Percentiles rank a stretch among this genome's conserved stretches.
These are phyloP conservation scores for Pseudomyrmex gracilis DNA, from an alignment of 1,140 invertebrate genomes.

Conservation along the genomic window DNA sequence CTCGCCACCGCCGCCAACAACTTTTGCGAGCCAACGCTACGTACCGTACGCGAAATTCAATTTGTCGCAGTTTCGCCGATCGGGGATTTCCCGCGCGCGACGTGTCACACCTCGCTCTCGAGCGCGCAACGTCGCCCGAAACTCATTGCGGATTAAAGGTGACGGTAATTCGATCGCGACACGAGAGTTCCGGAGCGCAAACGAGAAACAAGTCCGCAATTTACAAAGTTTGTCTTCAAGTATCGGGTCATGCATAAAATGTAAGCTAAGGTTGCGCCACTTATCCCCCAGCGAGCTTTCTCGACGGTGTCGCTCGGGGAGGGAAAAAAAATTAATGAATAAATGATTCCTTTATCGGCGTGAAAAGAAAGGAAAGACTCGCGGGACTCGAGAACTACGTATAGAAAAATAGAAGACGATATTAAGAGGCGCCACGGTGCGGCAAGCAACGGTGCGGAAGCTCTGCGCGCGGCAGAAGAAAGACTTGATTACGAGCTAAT, in stretches of 20 bases:
- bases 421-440: neutral
- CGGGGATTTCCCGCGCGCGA: neutral
- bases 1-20: constrained; percentile 43
- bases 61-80: constrained; percentile 61
- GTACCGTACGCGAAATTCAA: constrained; percentile 71
- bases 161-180: constrained; percentile 46
- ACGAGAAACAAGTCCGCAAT: constrained; percentile 28
- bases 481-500: constrained; percentile 27
- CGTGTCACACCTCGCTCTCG: constrained; percentile 23
- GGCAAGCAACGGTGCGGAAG: neutral
- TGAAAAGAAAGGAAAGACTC: no score
- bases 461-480: neutral
- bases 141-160: constrained; percentile 50
- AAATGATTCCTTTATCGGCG: constrained; percentile 14
- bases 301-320: neutral
- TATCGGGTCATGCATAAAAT: constrained; percentile 27
- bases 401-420: neutral
- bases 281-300: neutral
- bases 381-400: neutral
- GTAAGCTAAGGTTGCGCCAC: neutral
- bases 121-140: constrained; percentile 6
- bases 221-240: constrained; percentile 27
- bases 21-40: constrained; percentile 55
- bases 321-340: constrained; percentile 29
- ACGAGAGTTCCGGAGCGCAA: constrained; percentile 16